These are phyloP conservation scores for Troilus luridus DNA, from an alignment of 2,888 invertebrate genomes.

Conservation along the genomic window DNA sequence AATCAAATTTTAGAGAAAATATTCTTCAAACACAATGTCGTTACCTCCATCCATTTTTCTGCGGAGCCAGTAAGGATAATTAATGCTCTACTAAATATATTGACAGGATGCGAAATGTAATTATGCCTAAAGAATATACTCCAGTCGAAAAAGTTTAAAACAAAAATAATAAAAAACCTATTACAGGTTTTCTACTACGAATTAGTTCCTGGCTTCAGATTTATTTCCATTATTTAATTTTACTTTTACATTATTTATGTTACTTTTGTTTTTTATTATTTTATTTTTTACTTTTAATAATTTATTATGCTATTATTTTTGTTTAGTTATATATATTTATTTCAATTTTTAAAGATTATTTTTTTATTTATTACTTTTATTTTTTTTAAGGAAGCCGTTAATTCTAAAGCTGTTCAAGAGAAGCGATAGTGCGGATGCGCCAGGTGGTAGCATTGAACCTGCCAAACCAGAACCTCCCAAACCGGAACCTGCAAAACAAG, in stretches of 20 bases:
- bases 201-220: neutral
- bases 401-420: conserved; percentile 40
- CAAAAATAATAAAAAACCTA: neutral
- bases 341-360: neutral
- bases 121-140: neutral
- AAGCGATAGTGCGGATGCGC: neutral
- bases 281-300: neutral
- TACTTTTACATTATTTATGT: neutral
- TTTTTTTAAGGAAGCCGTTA: conserved; percentile 53
- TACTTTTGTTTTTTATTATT: neutral
- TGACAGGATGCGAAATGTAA: too few relatives aligned
- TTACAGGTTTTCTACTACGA: neutral
- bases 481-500: conserved; percentile 43
- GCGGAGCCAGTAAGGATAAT: too few relatives aligned
- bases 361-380: neutral
- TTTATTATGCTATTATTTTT: neutral
- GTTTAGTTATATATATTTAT: conserved; percentile 11
- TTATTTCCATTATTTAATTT: neutral
- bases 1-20: too few relatives aligned
- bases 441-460: conserved; percentile 33
- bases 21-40: too few relatives aligned
- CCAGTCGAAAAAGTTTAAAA: too few relatives aligned
- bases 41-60: too few relatives aligned
- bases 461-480: conserved; percentile 47
- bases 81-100: too few relatives aligned